Evolutionary conservation across 2,888 invertebrate genomes (phyloP).

Genomic region (Adineta ricciae): DNA sequence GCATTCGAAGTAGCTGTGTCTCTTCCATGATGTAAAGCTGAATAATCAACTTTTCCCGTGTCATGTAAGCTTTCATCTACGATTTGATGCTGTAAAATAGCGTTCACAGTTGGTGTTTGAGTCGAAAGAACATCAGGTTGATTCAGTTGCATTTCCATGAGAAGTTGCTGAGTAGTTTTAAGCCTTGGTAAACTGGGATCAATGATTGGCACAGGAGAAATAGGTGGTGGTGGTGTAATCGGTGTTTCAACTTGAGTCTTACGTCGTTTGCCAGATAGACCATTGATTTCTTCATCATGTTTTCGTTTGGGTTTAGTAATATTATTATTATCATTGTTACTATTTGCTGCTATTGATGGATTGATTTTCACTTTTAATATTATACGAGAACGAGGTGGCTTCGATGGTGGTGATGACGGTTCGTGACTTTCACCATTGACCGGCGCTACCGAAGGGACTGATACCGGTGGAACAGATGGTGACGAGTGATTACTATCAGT

Average conservation of each 20-base stretch:
- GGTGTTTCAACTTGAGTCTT: background rate
- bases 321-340: background rate
- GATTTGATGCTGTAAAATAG: slow-evolving; percentile 15
- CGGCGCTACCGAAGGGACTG: background rate
- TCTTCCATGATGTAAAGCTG: slow-evolving; percentile 17
- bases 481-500: background rate
- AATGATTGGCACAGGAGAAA: background rate
- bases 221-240: background rate
- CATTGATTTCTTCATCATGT: background rate
- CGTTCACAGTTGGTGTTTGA: slow-evolving; percentile 11
- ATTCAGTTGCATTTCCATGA: slow-evolving; percentile 8
- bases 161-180: slow-evolving; percentile 14
- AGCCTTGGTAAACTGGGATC: background rate
- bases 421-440: background rate
- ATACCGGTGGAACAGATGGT: background rate
- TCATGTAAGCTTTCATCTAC: slow-evolving; percentile 10
- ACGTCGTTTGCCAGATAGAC: background rate
- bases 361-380: background rate
- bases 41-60: slow-evolving; percentile 13
- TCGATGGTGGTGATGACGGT: background rate
- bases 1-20: background rate
- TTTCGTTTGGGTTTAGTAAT: background rate
- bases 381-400: background rate
- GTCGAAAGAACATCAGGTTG: slow-evolving; percentile 16
- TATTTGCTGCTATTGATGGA: background rate